Base-by-base conservation (phyloP, 37 sponge, comb jelly and placozoan species). In the Beroe forskalii region DNA sequence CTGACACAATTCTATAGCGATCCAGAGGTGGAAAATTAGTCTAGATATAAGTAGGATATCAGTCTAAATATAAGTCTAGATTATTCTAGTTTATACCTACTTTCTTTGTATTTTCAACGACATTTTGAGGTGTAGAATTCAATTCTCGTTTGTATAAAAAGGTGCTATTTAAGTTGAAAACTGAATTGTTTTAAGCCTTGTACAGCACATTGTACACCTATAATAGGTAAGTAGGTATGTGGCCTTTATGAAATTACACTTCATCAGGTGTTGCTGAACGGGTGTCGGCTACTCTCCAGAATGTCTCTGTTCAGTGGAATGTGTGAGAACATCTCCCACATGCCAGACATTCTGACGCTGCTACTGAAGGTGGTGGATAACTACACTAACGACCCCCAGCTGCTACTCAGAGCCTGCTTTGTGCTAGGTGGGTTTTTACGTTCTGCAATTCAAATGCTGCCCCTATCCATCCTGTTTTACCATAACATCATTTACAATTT, bases 381-480 rank as follows among this genome's bases (percentile, higher is more conserved):
- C 72, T 69, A 69, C 72, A 69, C 72, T 9, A 69, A 69, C 72
- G 72, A 69, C 17, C 72, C 72, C 14, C 72, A 69, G 32, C 72
- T 69, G 9, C 2, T 69, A 14, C 17, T 69, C 35, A 28, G 72
- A 69, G 27, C 33, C 19, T 27, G 33, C 32, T 69, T 69, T 36
- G 72, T 69, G 0, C 38, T 69, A 2, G 72, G 72, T 69, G 32
- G 17, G 9, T 9, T 55, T 9, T 20, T 20, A 55, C 60, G 9
- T 20, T 55, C 17, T 55, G 17, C 17, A 55, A 55, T 55, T 55
- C 17, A 17, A 55, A 55, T 55, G 60, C 17, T 20, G 9, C 60
- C 17, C 9, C 60, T 17, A 9, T 55, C 60, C 9, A 55, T 17
- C 60, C 60, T 55, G 9, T 20, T 20, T 55, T 55, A 20, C 17